Evolutionary conservation across 2,113 vertebrate species (phyloP), one percentile per base, ranked within the genome.

Genomic region (Nothobranchius furzeri): DNA sequence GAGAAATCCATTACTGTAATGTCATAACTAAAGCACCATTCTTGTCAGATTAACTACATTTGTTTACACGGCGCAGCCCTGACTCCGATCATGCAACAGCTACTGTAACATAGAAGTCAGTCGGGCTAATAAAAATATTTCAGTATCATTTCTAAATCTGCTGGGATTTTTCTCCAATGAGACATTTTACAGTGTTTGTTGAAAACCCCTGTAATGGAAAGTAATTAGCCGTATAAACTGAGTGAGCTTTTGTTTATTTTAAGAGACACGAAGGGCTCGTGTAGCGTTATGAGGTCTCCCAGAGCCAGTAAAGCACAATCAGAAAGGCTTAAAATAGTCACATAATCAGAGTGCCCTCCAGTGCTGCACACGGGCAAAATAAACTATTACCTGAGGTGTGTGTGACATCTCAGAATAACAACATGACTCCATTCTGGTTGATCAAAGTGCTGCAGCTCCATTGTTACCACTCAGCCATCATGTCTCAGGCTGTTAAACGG

Each of bases 401-500:
- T 10, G 8, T 53, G n/a, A 60, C 63, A 12, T 15, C 35, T 73
- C 53, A 73, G 43, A 70, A 78, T 69, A 77, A 63, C 68, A 74
- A 11, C 36, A 12, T 9, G 0, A 37, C 15, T 60, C 50, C 78
- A 77, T 87, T 83, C 84, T 67, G 30, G 63, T 58, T 66, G 76
- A 85, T 89, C 76, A 87, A 87, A 85, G 73, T 75, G 59, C 53
- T 76, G 76, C 46, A 8, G 49, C 57, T 51, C 53, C 36, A 89
- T 88, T 91, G 83, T 88, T 90, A 60, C 30, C 69, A 59, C 35
- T 75, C 70, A 79, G 74, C 75, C 76, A 66, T 70, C 25, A 71
- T 69, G 60, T 64, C 50, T 62, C 53, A 71, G 74, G 51, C 62
- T 25, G 52, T 60, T 13, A 52, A 60, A 72, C 43, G 58, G 79